Evolutionary conservation across 2,113 vertebrate species (phyloP), one percentile per base, ranked within the genome.

Genomic region (Polypterus bichir): DNA sequence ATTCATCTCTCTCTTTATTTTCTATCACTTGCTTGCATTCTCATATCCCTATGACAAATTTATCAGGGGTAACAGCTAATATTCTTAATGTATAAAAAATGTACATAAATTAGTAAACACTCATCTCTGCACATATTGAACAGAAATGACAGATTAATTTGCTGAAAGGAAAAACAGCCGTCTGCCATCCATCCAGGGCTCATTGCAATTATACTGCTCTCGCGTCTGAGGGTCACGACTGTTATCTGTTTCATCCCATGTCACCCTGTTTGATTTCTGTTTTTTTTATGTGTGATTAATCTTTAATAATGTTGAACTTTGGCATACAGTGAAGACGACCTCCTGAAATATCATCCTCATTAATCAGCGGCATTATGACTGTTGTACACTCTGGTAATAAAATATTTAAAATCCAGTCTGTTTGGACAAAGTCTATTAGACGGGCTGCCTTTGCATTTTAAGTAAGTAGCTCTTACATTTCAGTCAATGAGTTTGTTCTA

Each of bases 121-220:
- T 57, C 3, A 57, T 45, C 56, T 44, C 46, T 27, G 27, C 44
- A 44, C 9, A 45, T 7, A 44, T 7, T 11, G 56, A 5, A 57
- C 7, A 44, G 8, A 59, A 51, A 11, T 46, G 69, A 65, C 57
- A 54, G 47, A 69, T 68, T 64, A 73, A 74, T 58, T 65, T 70
- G 65, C 48, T 52, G 64, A 48, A 60, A 56, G 62, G 27, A 72
- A 69, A 68, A 73, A 58, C 49, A 70, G 68, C 70, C 73, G 66
- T 65, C 72, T 66, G 63, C 52, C 49, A 49, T 9, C 46, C 47
- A 9, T 59, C 54, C 27, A 52, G 57, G 47, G 68, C 68, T 58
- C 56, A 62, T 64, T 65, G 76, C 73, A 70, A 77, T 77, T 69
- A 73, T 67, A 69, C 57, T 48, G 54, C 49, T 62, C 27, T 62